Conservation (phyloP, 2,888 invertebrate species). For the Cetonia aurata region DNA sequence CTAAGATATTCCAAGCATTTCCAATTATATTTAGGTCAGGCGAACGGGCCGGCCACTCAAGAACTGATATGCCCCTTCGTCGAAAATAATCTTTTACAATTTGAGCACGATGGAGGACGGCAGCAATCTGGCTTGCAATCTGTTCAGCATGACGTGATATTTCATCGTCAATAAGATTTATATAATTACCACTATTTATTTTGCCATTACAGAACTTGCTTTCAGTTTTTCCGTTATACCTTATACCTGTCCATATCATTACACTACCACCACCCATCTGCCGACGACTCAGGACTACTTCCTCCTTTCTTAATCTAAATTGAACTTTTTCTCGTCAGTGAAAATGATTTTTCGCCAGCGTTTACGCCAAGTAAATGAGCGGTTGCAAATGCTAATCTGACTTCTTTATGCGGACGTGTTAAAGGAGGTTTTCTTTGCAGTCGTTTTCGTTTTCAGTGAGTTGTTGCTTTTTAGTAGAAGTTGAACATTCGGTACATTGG, state of each 20-base stretch:
- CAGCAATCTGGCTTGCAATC: background rate
- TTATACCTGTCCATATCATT: background rate
- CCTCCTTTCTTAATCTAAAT: constrained; percentile 2
- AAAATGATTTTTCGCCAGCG: too few relatives aligned
- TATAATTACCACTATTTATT: background rate
- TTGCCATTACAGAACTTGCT: too few relatives aligned
- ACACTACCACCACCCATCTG: constrained; percentile 12
- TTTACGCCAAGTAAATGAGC: too few relatives aligned
- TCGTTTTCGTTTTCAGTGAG: too few relatives aligned
- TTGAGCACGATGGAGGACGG: background rate
- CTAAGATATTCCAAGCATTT: too few relatives aligned
- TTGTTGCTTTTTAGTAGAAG: background rate
- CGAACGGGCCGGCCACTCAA: background rate
- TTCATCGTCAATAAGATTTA: too few relatives aligned
- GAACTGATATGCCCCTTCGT: background rate
- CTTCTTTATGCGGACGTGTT: too few relatives aligned
- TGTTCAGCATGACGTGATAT: constrained; percentile 1
- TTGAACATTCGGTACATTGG: background rate
- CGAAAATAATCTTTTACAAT: background rate
- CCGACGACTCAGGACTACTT: background rate
- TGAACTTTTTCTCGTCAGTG: too few relatives aligned
- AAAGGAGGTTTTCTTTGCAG: too few relatives aligned
- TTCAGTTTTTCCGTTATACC: background rate
- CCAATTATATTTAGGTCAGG: too few relatives aligned
- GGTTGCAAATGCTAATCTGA: too few relatives aligned